Conservation (phyloP, 2,888 invertebrate species). For the Cantharis flavilabris region DNA sequence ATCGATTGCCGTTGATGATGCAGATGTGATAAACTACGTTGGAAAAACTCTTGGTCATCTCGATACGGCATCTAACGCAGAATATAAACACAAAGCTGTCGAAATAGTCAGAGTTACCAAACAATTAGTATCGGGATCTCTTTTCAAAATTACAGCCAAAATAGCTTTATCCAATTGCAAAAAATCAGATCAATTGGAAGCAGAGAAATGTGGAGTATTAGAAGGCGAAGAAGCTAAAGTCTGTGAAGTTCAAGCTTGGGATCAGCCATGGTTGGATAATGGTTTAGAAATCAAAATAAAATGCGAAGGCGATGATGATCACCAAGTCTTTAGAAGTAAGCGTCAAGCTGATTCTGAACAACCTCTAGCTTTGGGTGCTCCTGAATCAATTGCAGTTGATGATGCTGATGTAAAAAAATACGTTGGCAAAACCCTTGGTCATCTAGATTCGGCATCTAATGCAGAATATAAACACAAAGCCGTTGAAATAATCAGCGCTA, state of each 20-base stretch:
- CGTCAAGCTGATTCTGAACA: too few species aligned
- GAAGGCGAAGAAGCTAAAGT: slow-evolving; percentile 42
- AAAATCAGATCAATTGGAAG: slow-evolving; percentile 42
- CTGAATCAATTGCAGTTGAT: neutral
- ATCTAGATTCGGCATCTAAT: slow-evolving; percentile 43
- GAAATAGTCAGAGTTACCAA: slow-evolving; percentile 50
- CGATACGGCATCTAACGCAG: slow-evolving; percentile 43
- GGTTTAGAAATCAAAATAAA: slow-evolving; percentile 53
- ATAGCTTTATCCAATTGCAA: slow-evolving; percentile 62
- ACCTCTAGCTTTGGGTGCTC: neutral
- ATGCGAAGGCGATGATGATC: slow-evolving; percentile 42
- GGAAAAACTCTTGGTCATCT: slow-evolving; percentile 35
- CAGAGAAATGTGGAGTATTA: slow-evolving; percentile 37
- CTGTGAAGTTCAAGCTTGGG: slow-evolving; percentile 62
- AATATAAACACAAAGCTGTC: slow-evolving; percentile 44
- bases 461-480: slow-evolving; percentile 44
- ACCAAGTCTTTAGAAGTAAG: slow-evolving; percentile 32
- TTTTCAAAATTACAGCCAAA: slow-evolving; percentile 62
- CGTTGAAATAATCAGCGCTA: slow-evolving; percentile 47
- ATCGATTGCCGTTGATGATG: neutral
- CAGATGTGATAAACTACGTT: slow-evolving; percentile 35
- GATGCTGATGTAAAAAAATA: slow-evolving; percentile 32
- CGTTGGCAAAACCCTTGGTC: slow-evolving; percentile 34
- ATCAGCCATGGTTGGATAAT: slow-evolving; percentile 62
- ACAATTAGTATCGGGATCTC: slow-evolving; percentile 62